Evolutionary conservation across 2,888 invertebrate genomes (phyloP).

Genomic region (Conops quadrifasciatus): DNA sequence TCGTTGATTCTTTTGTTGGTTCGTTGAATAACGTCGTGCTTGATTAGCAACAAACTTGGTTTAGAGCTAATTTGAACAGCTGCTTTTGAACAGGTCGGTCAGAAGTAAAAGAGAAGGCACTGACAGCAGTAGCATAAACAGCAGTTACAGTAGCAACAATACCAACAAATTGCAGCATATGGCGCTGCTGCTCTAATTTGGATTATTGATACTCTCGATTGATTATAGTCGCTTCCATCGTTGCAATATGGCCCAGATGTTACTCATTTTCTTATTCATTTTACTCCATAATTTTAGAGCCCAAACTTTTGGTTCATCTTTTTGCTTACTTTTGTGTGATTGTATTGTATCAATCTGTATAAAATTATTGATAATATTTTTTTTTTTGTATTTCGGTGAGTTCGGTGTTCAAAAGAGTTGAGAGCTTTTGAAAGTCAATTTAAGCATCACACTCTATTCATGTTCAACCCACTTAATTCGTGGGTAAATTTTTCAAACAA

Average conservation of each 20-base stretch:
- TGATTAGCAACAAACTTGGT: slow-evolving; percentile 14
- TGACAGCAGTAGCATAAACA: not conserved
- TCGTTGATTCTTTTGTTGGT: not conserved
- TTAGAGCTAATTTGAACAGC: slow-evolving; percentile 14
- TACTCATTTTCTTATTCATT: not conserved
- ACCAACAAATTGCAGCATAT: not conserved
- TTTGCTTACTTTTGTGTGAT: too few relatives aligned
- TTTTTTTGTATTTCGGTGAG: too few relatives aligned
- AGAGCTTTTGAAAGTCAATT: too few relatives aligned
- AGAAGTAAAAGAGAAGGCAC: not conserved
- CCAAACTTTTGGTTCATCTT: not conserved
- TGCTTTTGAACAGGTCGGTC: slow-evolving; percentile 3
- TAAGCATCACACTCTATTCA: too few relatives aligned
- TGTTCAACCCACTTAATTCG: too few relatives aligned
- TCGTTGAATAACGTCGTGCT: slow-evolving; percentile 7
- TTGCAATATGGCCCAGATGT: not conserved
- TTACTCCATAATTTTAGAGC: not conserved
- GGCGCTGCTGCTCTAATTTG: not conserved
- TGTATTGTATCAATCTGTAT: too few relatives aligned
- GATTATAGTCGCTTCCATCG: not conserved
- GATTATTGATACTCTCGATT: slow-evolving; percentile 3
- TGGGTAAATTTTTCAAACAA: too few relatives aligned
- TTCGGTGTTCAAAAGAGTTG: too few relatives aligned
- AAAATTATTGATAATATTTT: too few relatives aligned
- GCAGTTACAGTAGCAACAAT: not conserved